Base-by-base conservation (phyloP, 2,888 invertebrate genomes). In the Capitulum mitella region DNA sequence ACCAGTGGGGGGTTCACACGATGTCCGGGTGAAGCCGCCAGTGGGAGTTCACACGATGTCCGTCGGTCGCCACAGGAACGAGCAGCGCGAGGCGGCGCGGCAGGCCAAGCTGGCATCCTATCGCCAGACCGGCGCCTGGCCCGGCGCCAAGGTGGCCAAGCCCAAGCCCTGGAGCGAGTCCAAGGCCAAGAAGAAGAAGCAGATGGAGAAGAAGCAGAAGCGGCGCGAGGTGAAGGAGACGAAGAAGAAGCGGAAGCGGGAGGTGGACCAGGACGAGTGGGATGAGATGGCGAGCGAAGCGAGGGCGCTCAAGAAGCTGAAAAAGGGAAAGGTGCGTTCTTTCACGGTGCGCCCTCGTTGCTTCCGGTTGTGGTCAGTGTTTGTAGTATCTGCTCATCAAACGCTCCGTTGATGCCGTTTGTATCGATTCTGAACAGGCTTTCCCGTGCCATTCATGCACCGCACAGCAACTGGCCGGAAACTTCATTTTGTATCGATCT, bases 281-380 rank as follows among this genome's bases (percentile, higher is more conserved):
- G 84, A 86, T 40, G 85, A 86, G 40, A 81, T 87, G 48, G 83
- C 83, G 12, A 83, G 84, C 34, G 80, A 97, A 84, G 90, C 94
- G 77, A 90, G 92, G 12, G 87, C 96, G 40, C 90, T 95, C 80
- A 97, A 95, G 85, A 94, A 93, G 83, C 87, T 94, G 0, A 96
- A 95, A 85, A 93, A 91, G 83, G 91, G 93, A 83, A 95, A 95
- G 86, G 89, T 89, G 43, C 43, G 43, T 43, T 8, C 43, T 43
- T n/a, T n/a, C n/a, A n/a, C n/a, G n/a, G 43, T 43, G 43, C 43
- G 43, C 43, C n/a, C n/a, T n/a, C n/a, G n/a, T n/a, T n/a, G n/a
- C n/a, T n/a, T n/a, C n/a, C n/a, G n/a, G n/a, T n/a, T n/a, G n/a
- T n/a, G n/a, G n/a, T n/a, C n/a, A n/a, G n/a, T n/a, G n/a, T n/a